Base-by-base conservation (phyloP, 92 coral and sea anemone genomes). In the Zoanthus sociatus region DNA sequence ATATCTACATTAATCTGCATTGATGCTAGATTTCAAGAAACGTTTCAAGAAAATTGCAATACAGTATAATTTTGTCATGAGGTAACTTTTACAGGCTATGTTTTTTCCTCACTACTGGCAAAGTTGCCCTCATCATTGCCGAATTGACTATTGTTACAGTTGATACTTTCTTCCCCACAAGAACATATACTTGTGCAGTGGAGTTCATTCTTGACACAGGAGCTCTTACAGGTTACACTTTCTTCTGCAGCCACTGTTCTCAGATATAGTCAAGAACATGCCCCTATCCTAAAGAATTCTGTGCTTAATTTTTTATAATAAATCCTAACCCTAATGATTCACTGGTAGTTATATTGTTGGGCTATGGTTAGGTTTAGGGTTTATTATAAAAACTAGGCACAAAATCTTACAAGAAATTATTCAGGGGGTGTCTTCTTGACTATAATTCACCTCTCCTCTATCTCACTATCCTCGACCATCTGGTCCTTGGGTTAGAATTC, bases 391-490 rank as follows among this genome's bases (percentile, higher is more conserved):
- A n/a, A n/a, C n/a, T n/a, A n/a, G n/a, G n/a, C n/a, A n/a, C n/a
- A n/a, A n/a, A n/a, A n/a, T n/a, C n/a, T n/a, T n/a, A n/a, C n/a
- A n/a, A n/a, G n/a, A n/a, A n/a, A n/a, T n/a, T n/a, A n/a, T n/a
- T n/a, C n/a, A n/a, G n/a, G n/a, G n/a, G n/a, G n/a, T n/a, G n/a
- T n/a, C n/a, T n/a, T n/a, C n/a, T n/a, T n/a, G n/a, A n/a, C n/a
- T n/a, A n/a, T n/a, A 30, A 66, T 76, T 69, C 33, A 68, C 76
- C 44, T 21, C 47, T 71, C 76, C 76, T 71, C 76, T 9, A 90
- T 37, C 10, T 73, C 64, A 51, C 91, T 89, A 91, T 31, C 94
- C 94, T 45, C 88, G 89, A 48, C 91, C 76, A 9, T 87, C 81
- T 44, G 82, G 83, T 60, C 88, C 87, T 50, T 75, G 83, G 55